Evolutionary conservation across 2,888 invertebrate species (phyloP).

Genomic region (Tetheella fluctuosa): DNA sequence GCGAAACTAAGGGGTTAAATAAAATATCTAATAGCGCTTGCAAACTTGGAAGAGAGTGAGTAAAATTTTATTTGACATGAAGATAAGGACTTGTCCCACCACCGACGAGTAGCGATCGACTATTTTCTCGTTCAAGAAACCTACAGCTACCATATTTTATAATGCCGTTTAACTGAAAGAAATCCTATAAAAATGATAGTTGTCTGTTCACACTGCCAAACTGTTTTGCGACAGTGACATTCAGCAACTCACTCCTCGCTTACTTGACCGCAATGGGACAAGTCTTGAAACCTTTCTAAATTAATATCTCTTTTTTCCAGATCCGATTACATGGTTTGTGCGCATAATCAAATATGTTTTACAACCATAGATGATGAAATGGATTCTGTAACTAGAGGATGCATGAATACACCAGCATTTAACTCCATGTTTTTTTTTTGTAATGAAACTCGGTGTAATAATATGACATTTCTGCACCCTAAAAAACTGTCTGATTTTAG

Average conservation of each 20-base stretch:
- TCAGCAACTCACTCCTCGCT: too few relatives aligned
- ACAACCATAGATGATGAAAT: constrained; percentile 54
- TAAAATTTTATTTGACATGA: constrained; percentile 9
- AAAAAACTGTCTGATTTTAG: neutral
- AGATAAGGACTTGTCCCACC: too few relatives aligned
- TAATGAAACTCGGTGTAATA: constrained; percentile 52
- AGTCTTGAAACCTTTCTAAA: neutral
- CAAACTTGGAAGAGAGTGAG: constrained; percentile 56
- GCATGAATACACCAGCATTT: constrained; percentile 49
- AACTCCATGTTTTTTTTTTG: constrained; percentile 62
- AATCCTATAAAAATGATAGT: too few relatives aligned
- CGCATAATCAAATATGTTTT: constrained; percentile 56
- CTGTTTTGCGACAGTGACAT: too few relatives aligned
- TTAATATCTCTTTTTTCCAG: constrained; percentile 44
- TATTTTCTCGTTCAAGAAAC: too few relatives aligned
- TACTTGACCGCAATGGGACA: too few relatives aligned
- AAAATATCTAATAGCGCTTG: constrained; percentile 49
- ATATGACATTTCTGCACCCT: constrained; percentile 28
- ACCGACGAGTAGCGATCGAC: too few relatives aligned
- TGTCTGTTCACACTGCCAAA: too few relatives aligned
- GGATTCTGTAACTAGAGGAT: constrained; percentile 61
- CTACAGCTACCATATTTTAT: too few relatives aligned
- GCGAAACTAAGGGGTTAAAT: constrained; percentile 55
- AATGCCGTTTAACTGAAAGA: too few relatives aligned
- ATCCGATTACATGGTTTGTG: constrained; percentile 55